Percentiles rank a stretch among this genome's conserved stretches.
phyloP scores from a whole-genome alignment of 1,140 invertebrate genomes.

The Radopholus similis region DNA sequence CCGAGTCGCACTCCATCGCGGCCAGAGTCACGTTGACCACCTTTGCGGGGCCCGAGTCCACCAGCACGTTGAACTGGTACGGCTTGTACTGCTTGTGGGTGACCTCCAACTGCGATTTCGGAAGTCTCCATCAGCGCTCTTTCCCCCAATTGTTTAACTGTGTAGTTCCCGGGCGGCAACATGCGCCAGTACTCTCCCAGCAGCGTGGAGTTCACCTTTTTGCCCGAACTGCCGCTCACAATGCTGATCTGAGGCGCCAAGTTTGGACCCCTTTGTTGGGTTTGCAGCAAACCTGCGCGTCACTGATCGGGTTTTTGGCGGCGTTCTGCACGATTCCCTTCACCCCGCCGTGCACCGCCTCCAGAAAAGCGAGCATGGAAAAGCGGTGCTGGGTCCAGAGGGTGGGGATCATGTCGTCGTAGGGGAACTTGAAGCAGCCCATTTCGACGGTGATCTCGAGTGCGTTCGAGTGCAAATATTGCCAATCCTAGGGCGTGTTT shows the following conservation, averaged over 20 bases:
- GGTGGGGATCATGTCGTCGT: conserved; percentile 69
- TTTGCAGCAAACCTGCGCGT: conserved; percentile 68
- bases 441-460: conserved; percentile 92
- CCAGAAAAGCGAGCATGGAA: conserved; percentile 77
- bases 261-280: too few relatives aligned
- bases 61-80: conserved; percentile 25
- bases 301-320: conserved; percentile 70
- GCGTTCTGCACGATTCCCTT: conserved; percentile 78
- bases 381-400: conserved; percentile 86
- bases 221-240: conserved; percentile 67
- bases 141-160: conserved; percentile 63
- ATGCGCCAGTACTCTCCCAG: conserved; percentile 90
- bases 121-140: background rate
- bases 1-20: conserved; percentile 27
- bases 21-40: conserved; percentile 39
- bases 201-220: conserved; percentile 69
- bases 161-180: conserved; percentile 79
- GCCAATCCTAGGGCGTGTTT: conserved; percentile 72
- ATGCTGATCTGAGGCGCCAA: conserved; percentile 62
- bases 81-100: conserved; percentile 30
- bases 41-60: conserved; percentile 11
- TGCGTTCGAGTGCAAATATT: conserved; percentile 84
- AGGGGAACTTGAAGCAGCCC: conserved; percentile 86
- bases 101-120: conserved; percentile 29
- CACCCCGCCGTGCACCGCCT: conserved; percentile 81